phyloP scores from a whole-genome alignment of 2,113 vertebrate species.

The Hyperopisus bebe region DNA sequence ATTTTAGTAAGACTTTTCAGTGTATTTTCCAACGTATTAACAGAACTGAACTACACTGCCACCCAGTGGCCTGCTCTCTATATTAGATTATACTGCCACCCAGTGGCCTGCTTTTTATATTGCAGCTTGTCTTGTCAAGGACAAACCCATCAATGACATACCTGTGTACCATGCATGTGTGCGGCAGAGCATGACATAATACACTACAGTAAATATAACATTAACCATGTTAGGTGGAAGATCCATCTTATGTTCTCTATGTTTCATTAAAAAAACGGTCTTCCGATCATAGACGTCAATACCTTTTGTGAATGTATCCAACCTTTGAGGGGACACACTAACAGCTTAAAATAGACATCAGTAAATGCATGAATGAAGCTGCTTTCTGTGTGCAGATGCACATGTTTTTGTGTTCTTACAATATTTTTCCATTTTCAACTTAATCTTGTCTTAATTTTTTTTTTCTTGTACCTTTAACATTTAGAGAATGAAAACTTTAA shows the following conservation, averaged over 20 bases:
- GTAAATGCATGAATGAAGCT: neutral
- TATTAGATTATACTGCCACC: conserved; percentile 41
- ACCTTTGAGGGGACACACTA: neutral
- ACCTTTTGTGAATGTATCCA: neutral
- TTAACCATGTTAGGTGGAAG: neutral
- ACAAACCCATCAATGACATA: neutral
- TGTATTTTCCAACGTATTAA: neutral
- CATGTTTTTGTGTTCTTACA: neutral
- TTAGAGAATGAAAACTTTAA: neutral
- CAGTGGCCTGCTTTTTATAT: conserved; percentile 46
- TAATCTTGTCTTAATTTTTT: neutral
- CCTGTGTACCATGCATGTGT: neutral
- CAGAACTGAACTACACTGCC: conserved; percentile 34
- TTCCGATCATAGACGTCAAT: neutral
- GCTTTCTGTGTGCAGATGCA: neutral
- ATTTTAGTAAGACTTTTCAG: neutral
- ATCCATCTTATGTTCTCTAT: neutral
- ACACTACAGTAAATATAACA: neutral
- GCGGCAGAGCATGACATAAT: neutral
- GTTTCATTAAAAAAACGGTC: neutral
- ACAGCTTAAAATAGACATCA: neutral
- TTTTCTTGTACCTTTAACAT: neutral
- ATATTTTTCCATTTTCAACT: neutral
- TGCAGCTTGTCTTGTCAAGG: conserved; percentile 19
- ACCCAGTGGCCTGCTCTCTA: conserved; percentile 48